A percentile compares a stretch with the other conserved stretches of the same genome.
These are phyloP conservation scores for Sesia bembeciformis DNA, from an alignment of 2,888 invertebrate genomes.

Conservation along the genomic window DNA sequence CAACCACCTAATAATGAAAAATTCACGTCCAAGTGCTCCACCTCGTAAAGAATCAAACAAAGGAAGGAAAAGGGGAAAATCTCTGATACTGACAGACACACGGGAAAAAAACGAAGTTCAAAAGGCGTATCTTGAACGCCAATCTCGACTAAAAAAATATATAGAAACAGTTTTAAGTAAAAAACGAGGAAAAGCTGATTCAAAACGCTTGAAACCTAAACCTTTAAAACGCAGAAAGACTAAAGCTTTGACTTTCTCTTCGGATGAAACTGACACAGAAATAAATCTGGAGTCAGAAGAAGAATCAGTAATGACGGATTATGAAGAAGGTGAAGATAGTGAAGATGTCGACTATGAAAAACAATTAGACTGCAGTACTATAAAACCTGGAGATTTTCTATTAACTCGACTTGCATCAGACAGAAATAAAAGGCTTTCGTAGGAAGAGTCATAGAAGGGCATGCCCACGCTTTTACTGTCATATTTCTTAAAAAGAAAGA, in stretches of 20 bases:
- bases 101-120: neutral
- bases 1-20: neutral
- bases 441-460: neutral
- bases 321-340: neutral
- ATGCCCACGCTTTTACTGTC: neutral
- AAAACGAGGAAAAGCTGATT: neutral
- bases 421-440: neutral
- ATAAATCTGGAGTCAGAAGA: neutral
- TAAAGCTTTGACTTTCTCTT: neutral
- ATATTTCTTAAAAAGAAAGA: no score
- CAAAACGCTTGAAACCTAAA: neutral
- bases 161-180: neutral
- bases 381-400: neutral
- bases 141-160: neutral
- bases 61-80: neutral
- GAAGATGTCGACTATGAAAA: neutral
- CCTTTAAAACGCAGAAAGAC: neutral
- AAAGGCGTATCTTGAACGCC: neutral
- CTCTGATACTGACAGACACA: neutral
- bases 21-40: neutral
- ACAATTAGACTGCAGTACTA: neutral
- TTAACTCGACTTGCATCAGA: neutral
- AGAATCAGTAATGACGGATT: neutral
- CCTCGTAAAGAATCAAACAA: neutral
- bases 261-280: neutral